These are phyloP conservation scores for Pseudolaguvia tuberculata DNA, from an alignment of 2,113 vertebrate genomes.

Conservation along the genomic window DNA sequence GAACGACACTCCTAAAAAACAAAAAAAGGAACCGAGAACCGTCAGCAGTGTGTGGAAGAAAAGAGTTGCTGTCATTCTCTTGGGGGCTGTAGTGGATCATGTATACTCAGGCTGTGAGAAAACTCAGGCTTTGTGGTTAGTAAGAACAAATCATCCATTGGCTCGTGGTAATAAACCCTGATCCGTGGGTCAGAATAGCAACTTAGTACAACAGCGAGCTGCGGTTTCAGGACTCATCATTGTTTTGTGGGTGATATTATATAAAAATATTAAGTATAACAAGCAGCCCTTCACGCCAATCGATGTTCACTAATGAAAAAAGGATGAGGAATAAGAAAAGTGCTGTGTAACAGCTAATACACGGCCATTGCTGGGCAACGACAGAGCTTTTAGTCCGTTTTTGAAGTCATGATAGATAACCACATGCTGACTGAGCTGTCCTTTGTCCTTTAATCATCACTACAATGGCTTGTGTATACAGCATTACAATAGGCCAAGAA, in stretches of 20 bases:
- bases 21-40: conserved; percentile 47
- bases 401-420: conserved; percentile 5
- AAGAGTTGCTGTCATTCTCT: conserved; percentile 57
- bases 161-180: not conserved
- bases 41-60: conserved; percentile 51
- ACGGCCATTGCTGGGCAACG: conserved; percentile 40
- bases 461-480: conserved; percentile 6
- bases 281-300: conserved; percentile 2
- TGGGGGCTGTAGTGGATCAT: conserved; percentile 48
- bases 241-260: not conserved
- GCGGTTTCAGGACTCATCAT: not conserved
- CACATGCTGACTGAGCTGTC: conserved; percentile 9
- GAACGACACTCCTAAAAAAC: conserved; percentile 45
- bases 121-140: conserved; percentile 26
- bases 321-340: not conserved
- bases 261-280: not conserved
- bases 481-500: not conserved
- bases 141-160: conserved; percentile 30
- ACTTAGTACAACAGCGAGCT: not conserved
- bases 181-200: conserved; percentile 12
- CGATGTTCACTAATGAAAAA: conserved; percentile 1
- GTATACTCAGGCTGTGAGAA: conserved; percentile 41
- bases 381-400: conserved; percentile 21
- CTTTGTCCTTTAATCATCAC: conserved; percentile 19
- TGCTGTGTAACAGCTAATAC: conserved; percentile 32